Conservation (phyloP, 2,888 invertebrate species). For the Xanthia togata region DNA sequence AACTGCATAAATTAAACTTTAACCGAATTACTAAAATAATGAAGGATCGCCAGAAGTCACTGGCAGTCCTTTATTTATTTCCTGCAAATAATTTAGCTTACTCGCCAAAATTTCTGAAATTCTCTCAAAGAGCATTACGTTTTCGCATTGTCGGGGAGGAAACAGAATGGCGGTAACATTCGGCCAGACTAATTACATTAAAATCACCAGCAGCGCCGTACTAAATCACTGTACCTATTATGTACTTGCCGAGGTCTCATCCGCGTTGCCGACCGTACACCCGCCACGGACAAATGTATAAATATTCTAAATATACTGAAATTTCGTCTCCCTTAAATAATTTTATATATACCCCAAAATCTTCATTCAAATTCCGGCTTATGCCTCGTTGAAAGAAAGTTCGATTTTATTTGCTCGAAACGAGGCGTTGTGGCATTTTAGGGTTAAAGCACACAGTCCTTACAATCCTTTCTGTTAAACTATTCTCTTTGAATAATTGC, state of each 20-base stretch:
- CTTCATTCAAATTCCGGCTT: constrained; percentile 57
- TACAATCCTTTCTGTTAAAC: constrained; percentile 91
- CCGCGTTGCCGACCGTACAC: constrained; percentile 81
- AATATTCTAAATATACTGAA: constrained; percentile 89
- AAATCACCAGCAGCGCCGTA: constrained; percentile 85
- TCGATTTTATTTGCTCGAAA: constrained; percentile 45
- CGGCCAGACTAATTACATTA: constrained; percentile 87
- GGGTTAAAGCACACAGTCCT: constrained; percentile 72
- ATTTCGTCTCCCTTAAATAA: constrained; percentile 72
- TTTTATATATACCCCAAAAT: constrained; percentile 31
- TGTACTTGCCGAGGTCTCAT: constrained; percentile 85
- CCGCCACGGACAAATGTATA: constrained; percentile 86
- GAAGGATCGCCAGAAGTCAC: constrained; percentile 56
- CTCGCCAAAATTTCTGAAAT: constrained; percentile 66
- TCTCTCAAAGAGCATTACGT: constrained; percentile 67
- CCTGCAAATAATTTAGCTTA: constrained; percentile 66
- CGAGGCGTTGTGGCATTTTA: constrained; percentile 64
- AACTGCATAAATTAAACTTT: constrained; percentile 18
- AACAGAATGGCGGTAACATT: constrained; percentile 81
- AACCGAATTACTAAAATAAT: constrained; percentile 42
- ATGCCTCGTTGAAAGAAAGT: constrained; percentile 34
- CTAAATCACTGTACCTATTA: constrained; percentile 89
- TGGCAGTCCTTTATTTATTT: constrained; percentile 65
- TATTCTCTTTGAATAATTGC: constrained; percentile 91
- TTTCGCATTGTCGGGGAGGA: constrained; percentile 72